phyloP scores from a whole-genome alignment of 1,140 invertebrate genomes.

The Cardiocondyla obscurior region DNA sequence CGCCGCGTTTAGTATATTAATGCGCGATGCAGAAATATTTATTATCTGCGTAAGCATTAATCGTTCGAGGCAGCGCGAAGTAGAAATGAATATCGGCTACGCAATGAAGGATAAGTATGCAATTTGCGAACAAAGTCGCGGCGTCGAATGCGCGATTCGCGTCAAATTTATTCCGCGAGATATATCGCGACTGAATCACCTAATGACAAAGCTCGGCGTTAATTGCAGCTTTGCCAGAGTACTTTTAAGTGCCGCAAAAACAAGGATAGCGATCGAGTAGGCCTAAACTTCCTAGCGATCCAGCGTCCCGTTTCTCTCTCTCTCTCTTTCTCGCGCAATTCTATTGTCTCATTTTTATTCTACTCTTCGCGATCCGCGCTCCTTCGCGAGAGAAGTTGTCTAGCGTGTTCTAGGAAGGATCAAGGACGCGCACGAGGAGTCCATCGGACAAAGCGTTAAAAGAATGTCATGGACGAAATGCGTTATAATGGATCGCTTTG shows the following conservation, averaged over 20 bases:
- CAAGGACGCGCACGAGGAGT: constrained; percentile 50
- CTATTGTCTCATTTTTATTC: constrained; percentile 22
- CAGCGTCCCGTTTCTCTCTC: neutral
- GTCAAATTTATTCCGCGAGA: constrained; percentile 26
- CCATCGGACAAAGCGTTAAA: constrained; percentile 24
- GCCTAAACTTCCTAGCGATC: constrained; percentile 29
- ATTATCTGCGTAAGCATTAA: constrained; percentile 20
- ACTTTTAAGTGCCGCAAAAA: constrained; percentile 11
- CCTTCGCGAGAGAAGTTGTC: constrained; percentile 12
- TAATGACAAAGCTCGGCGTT: constrained; percentile 21
- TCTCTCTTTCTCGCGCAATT: no score
- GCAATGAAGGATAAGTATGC: constrained; percentile 32
- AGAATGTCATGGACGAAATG: constrained; percentile 60
- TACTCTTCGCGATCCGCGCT: neutral
- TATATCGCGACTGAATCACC: constrained; percentile 5
- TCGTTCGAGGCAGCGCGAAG: neutral
- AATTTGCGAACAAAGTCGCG: neutral
- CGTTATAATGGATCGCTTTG: constrained; percentile 1
- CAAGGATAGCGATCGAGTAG: constrained; percentile 5
- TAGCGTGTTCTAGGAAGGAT: constrained; percentile 65
- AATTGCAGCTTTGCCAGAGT: constrained; percentile 19
- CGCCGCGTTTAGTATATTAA: neutral
- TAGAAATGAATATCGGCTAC: neutral
- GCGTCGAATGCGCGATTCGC: neutral
- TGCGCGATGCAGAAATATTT: constrained; percentile 15